Evolutionary conservation across 2,888 invertebrate species (phyloP), one percentile per base, ranked within the genome.

Genomic region (Lithophane semibrunnea): DNA sequence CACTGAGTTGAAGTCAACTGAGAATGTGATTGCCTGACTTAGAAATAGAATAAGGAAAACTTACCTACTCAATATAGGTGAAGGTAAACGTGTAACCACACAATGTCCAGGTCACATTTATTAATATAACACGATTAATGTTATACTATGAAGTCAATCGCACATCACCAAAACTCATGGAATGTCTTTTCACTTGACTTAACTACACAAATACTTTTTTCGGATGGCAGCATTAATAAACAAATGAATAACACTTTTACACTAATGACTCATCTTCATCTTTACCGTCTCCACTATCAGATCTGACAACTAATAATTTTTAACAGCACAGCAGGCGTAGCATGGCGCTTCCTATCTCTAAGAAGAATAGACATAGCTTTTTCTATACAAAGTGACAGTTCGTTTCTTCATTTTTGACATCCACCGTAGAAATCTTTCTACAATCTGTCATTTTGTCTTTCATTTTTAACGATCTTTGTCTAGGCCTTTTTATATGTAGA

Each of bases 11-110:
- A 9, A 54, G 9, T 52, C 29, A 29, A 67, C n/a, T 16, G 16
- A 68, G n/a, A 54, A 37, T 54, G 10, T 68, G n/a, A 52, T n/a
- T 37, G 10, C 7, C 10, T 10, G 24, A 52, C 7, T 60, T 16
- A 56, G 18, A 69, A 56, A 49, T 61, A 3, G 16, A 47, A 77
- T 66, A 47, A 52, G 64, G 42, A 68, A 72, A 60, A 68, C 60
- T 73, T 68, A 81, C 68, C 13, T 42, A 12, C 7, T 47, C 18
- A 18, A 18, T 54, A 47, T 18, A 78, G n/a, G 24, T 37, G 24
- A 61, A 73, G 44, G 18, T 18, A 61, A 61, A 80, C n/a, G 16
- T n/a, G 10, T 24, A 21, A 58, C 29, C 24, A 13, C 21, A 37
- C 16, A 78, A 75, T 37, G 12, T 21, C 63, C 64, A 74, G 56